Evolutionary conservation across 2,797 vertebrate genomes (phyloP).

Genomic region (Tenualosa thibaudeaui): DNA sequence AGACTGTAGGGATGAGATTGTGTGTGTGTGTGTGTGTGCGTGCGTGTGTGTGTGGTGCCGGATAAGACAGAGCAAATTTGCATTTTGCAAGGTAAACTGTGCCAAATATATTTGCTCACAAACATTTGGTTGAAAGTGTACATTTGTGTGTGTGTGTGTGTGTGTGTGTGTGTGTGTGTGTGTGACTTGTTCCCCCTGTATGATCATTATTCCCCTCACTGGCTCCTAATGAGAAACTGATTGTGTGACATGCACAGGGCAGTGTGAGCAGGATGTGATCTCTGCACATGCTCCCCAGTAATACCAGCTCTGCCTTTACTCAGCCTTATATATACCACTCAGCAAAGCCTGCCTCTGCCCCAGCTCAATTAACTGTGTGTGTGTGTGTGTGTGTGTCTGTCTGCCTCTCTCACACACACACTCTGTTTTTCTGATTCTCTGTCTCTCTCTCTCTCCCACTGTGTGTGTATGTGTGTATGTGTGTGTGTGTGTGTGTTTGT

Average conservation of each 20-base stretch:
- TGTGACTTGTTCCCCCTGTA: not conserved
- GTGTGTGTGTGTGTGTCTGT: not conserved
- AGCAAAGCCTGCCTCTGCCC: too few relatives aligned
- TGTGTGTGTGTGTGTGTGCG: too few relatives aligned
- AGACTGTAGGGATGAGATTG: not conserved
- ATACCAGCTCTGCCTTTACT: too few relatives aligned
- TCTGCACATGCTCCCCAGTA: not conserved
- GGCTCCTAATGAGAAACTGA: not conserved
- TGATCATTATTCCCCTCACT: not conserved
- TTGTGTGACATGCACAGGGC: not conserved
- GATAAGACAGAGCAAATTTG: not conserved
- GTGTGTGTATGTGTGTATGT: not conserved
- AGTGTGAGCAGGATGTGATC: slow-evolving; percentile 1
- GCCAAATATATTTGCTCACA: not conserved
- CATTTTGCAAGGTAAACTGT: not conserved
- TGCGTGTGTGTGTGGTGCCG: too few relatives aligned
- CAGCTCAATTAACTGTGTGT: not conserved
- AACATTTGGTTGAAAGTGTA: not conserved
- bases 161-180: not conserved
- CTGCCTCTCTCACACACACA: too few relatives aligned
- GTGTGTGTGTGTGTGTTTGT: not conserved
- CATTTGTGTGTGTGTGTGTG: not conserved
- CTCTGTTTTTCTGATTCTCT: not conserved
- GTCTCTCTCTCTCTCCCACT: not conserved
- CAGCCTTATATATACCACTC: too few relatives aligned